Evolutionary conservation across 2,113 vertebrate genomes (phyloP).

Genomic region (Dolichallabes microphthalmus): DNA sequence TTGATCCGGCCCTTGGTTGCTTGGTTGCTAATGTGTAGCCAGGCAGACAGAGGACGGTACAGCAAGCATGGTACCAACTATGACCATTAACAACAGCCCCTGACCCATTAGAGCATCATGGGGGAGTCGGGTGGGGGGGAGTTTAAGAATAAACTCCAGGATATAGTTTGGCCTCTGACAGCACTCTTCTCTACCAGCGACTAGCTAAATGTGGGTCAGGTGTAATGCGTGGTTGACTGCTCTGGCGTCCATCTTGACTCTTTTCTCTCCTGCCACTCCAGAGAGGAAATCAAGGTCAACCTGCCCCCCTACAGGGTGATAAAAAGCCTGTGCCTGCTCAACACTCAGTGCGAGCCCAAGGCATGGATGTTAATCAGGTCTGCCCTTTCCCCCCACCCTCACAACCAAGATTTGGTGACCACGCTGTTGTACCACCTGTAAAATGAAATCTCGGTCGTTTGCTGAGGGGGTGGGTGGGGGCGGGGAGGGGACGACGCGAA

Average conservation of each 20-base stretch:
- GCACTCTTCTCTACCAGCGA: not conserved
- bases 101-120: slow-evolving; percentile 8
- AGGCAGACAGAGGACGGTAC: slow-evolving; percentile 65
- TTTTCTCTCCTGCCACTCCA: slow-evolving; percentile 32
- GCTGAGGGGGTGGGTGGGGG: too few species aligned
- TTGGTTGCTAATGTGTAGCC: slow-evolving; percentile 66
- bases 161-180: not conserved
- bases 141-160: not conserved
- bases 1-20: slow-evolving; percentile 65
- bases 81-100: not conserved
- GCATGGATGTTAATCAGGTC: slow-evolving; percentile 48
- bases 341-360: slow-evolving; percentile 35
- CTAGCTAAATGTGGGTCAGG: slow-evolving; percentile 62
- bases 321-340: slow-evolving; percentile 45
- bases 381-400: slow-evolving; percentile 13
- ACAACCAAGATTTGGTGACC: slow-evolving; percentile 34
- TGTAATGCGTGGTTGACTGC: slow-evolving; percentile 53
- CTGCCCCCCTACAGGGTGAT: slow-evolving; percentile 45
- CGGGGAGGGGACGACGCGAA: not conserved
- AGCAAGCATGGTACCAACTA: slow-evolving; percentile 6
- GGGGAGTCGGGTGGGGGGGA: too few species aligned
- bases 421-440: slow-evolving; percentile 44
- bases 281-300: slow-evolving; percentile 54
- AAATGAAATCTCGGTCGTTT: slow-evolving; percentile 36
- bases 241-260: slow-evolving; percentile 32